These are phyloP conservation scores for Paracanthobrama guichenoti DNA, from an alignment of 2,113 vertebrate genomes.

Conservation along the genomic window DNA sequence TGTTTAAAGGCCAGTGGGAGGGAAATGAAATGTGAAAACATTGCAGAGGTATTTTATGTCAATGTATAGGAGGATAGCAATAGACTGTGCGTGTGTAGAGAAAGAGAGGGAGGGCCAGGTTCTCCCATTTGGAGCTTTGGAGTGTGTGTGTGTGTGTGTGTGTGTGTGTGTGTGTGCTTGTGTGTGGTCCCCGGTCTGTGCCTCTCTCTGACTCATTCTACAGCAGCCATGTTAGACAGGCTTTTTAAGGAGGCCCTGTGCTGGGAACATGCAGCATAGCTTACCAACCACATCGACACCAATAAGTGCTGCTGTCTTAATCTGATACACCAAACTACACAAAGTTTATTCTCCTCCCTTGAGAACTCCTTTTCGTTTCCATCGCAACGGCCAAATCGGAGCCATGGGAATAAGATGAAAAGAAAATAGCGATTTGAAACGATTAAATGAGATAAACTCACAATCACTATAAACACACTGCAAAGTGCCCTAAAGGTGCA, in stretches of 20 bases:
- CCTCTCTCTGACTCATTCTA: conserved; percentile 66
- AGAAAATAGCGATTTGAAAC: neutral
- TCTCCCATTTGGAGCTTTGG: conserved; percentile 30
- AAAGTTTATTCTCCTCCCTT: conserved; percentile 13
- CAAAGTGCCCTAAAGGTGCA: neutral
- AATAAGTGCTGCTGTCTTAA: conserved; percentile 22
- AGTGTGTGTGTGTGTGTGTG: too few species aligned
- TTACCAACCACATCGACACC: conserved; percentile 31
- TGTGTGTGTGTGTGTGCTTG: conserved; percentile 75
- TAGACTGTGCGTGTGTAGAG: conserved; percentile 6
- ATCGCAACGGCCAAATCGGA: neutral
- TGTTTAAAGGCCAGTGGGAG: neutral
- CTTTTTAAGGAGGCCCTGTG: conserved; percentile 68
- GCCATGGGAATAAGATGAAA: neutral
- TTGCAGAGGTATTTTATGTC: neutral
- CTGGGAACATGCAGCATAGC: conserved; percentile 15
- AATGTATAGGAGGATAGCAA: neutral
- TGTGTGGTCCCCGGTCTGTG: conserved; percentile 73
- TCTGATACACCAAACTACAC: conserved; percentile 4
- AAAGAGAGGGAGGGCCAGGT: conserved; percentile 31
- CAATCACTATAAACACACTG: neutral
- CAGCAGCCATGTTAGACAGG: conserved; percentile 67
- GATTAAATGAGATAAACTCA: neutral
- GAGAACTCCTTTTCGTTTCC: neutral
- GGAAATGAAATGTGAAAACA: neutral